Base-by-base conservation (phyloP, 2,113 vertebrate species). In the Phyllopteryx taeniolatus region DNA sequence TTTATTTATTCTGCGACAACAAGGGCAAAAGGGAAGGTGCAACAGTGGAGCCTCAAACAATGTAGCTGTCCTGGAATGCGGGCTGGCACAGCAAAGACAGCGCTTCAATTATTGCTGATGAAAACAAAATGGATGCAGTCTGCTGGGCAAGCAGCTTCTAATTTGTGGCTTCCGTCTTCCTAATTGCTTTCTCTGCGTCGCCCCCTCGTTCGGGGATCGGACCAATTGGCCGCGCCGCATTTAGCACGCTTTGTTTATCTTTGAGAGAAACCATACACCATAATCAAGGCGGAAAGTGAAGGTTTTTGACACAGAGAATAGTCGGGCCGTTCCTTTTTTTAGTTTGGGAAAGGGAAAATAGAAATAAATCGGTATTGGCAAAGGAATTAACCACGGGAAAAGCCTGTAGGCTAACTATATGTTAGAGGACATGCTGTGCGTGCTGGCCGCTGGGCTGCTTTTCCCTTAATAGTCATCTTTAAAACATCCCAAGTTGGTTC, bases 51-150 rank as follows among this genome's bases (percentile, higher is more conserved):
- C 81, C 83, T 85, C 85, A 77, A 73, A 86, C 77, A 83, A 80
- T 76, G 79, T 80, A 84, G 78, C 82, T 72, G 76, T 80, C 73
- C 75, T 80, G 88, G 87, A 90, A 90, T 88, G 79, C 82, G 76
- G 70, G 77, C 82, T 78, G 85, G 84, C 75, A 20, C 57, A 80
- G 78, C 13, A 31, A 65, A 81, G 78, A 69, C 14, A 75, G 77
- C 85, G 79, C 85, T 64, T 80, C 90, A 91, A 90, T 90, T 85
- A 90, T 83, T 27, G 75, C 87, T 79, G 86, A 88, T 90, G 88
- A 90, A 92, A 93, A 92, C 90, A 88, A 89, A 90, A 90, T 89
- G 87, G 89, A 92, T 93, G 89, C 88, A 91, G 91, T 91, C 90
- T 90, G 90, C 83, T 76, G 85, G 86, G 88, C 85, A 84, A 83